A percentile compares a stretch with the other conserved stretches of the same genome.
These are phyloP conservation scores for Chloroclysta siterata DNA, from an alignment of 2,888 invertebrate species.

Conservation along the genomic window DNA sequence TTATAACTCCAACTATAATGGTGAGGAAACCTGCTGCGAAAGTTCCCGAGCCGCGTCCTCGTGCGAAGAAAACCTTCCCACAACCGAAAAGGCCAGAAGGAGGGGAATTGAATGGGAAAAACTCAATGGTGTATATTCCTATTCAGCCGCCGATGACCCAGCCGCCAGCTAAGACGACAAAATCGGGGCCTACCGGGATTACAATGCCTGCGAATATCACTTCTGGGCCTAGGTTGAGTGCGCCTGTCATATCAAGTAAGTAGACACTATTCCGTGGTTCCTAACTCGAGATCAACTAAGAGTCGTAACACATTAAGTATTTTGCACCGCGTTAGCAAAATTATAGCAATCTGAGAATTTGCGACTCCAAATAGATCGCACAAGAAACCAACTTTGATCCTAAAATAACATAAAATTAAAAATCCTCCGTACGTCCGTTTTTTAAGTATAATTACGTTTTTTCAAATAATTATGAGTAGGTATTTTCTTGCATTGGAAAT, in stretches of 20 bases:
- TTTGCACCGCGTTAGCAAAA: no score
- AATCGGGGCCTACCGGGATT: slow-evolving; percentile 40
- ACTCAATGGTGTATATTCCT: slow-evolving; percentile 81
- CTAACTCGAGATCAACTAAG: background rate
- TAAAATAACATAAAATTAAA: no score
- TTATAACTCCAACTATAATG: slow-evolving; percentile 51
- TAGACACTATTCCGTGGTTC: slow-evolving; percentile 11
- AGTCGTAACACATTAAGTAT: no score
- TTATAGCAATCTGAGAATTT: no score
- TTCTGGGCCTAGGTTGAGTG: slow-evolving; percentile 39
- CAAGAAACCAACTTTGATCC: no score
- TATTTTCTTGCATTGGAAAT: no score
- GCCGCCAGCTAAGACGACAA: slow-evolving; percentile 56
- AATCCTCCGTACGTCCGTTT: no score
- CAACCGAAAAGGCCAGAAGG: slow-evolving; percentile 70
- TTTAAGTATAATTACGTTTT: no score
- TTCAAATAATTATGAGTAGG: no score
- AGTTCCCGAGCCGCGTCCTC: slow-evolving; percentile 52
- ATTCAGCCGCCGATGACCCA: slow-evolving; percentile 76
- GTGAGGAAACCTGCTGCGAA: slow-evolving; percentile 44
- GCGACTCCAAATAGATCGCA: no score
- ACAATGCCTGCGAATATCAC: slow-evolving; percentile 17
- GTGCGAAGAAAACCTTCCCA: slow-evolving; percentile 75
- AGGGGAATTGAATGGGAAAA: slow-evolving; percentile 73
- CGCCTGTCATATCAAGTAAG: slow-evolving; percentile 46